Evolutionary conservation across 1,140 invertebrate genomes (phyloP).

Genomic region (Aphis craccivora): DNA sequence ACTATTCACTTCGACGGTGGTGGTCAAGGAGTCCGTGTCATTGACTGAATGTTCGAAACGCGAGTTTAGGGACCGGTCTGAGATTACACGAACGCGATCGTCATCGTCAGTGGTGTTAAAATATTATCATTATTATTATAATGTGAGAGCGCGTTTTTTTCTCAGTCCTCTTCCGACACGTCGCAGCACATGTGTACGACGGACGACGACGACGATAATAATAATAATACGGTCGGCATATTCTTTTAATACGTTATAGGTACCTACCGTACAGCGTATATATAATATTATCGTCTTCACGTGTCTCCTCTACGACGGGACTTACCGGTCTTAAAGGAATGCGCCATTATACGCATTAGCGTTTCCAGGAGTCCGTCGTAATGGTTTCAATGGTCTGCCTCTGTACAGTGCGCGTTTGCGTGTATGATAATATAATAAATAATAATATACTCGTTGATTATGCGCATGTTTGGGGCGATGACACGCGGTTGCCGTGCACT

Average conservation of each 20-base stretch:
- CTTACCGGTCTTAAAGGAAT: no score
- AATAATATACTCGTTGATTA: background rate
- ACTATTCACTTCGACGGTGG: background rate
- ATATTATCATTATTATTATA: no score
- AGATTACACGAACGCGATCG: background rate
- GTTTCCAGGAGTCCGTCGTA: background rate
- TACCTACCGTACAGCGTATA: no score
- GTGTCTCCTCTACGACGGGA: no score
- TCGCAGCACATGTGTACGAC: background rate
- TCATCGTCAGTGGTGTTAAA: background rate
- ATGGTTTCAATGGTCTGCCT: constrained; percentile 25
- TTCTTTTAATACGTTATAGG: background rate
- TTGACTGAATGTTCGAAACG: background rate
- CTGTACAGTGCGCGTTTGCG: no score
- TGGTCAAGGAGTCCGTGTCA: background rate
- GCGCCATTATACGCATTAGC: no score
- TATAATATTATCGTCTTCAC: no score
- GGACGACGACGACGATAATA: background rate
- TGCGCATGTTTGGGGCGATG: background rate
- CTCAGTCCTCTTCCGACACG: no score
- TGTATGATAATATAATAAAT: no score
- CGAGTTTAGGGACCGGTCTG: background rate
- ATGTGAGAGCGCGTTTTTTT: no score
- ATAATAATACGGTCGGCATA: no score
- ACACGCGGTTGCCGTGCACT: background rate